phyloP scores from a whole-genome alignment of 1,140 invertebrate species.

The Riptortus pedestris region DNA sequence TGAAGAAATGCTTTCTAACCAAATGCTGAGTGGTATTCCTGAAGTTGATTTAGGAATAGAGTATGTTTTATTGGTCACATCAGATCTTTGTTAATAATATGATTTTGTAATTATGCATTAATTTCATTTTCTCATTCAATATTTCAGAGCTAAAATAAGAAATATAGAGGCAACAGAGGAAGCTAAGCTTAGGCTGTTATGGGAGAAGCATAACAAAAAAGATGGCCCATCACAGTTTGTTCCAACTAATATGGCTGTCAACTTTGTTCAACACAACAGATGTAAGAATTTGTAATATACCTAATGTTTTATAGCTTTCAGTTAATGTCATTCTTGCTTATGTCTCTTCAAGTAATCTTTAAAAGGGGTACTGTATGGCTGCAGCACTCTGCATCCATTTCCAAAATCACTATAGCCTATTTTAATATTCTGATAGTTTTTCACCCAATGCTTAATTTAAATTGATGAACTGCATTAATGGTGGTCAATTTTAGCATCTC shows the following conservation, averaged over 20 bases:
- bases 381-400: too few species aligned
- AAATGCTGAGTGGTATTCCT: slow-evolving; percentile 99
- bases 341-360: too few species aligned
- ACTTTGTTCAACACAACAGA: slow-evolving; percentile 93
- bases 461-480: too few species aligned
- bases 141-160: slow-evolving; percentile 75
- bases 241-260: slow-evolving; percentile 94
- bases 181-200: slow-evolving; percentile 82
- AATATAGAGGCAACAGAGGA: slow-evolving; percentile 98
- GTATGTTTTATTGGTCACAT: slow-evolving; percentile 40
- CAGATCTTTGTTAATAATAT: background rate
- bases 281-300: slow-evolving; percentile 61
- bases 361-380: too few species aligned
- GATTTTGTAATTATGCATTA: background rate
- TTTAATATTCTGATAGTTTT: too few species aligned
- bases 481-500: too few species aligned
- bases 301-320: background rate
- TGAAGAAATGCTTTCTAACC: slow-evolving; percentile 99
- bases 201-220: slow-evolving; percentile 80
- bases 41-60: slow-evolving; percentile 98
- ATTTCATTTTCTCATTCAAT: background rate
- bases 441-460: too few species aligned
- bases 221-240: slow-evolving; percentile 93
- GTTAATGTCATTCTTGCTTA: too few species aligned
- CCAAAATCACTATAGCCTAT: too few species aligned